Evolutionary conservation across 53 echinoderm and acorn worm species (phyloP), one percentile per base, ranked within the genome.

Genomic region (Apostichopus leukothele): DNA sequence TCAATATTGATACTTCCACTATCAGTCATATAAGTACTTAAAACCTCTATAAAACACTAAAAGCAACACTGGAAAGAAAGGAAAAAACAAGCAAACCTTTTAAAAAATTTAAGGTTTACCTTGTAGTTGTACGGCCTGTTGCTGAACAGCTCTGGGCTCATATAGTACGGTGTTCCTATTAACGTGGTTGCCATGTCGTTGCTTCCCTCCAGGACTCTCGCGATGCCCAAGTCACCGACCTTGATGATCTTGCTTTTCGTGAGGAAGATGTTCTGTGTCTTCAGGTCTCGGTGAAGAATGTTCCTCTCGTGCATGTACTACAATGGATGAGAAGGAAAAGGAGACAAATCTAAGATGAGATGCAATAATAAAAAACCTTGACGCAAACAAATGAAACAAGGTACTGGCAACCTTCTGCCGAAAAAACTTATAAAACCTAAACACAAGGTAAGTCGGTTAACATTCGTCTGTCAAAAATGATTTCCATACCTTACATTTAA

Each of bases 231-330:
- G 81, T 96, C 98, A 76, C 98, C 98, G 14, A 98, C 98, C 91
- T 98, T 98, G 91, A 98, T 98, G 67, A 98, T 98, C 88, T 98
- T 98, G 90, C 98, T 98, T 76, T 94, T 98, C 5, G 98, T 98
- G n/a, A 98, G 88, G 89, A 98, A 98, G 73, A 98, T 98, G 80
- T 98, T 98, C 75, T 98, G 98, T 39, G 98, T 98, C 60, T 98
- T 98, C 60, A 98, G 91, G 84, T 98, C 98, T 7, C 98, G 90
- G 86, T 98, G 98, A 19, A 98, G 96, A 19, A 98, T 98, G 73
- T 98, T 98, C 9, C 98, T 89, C 71, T 98, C 98, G 87, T 98
- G 98, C 98, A 98, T 95, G 86, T 98, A 98, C 98, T 96, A 76
- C 13, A 87, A 53, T 11, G 5, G 20, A 55, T 67, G 80, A 54